Conservation (phyloP, 2,113 vertebrate species). For the Ptilonorhynchus violaceus region DNA sequence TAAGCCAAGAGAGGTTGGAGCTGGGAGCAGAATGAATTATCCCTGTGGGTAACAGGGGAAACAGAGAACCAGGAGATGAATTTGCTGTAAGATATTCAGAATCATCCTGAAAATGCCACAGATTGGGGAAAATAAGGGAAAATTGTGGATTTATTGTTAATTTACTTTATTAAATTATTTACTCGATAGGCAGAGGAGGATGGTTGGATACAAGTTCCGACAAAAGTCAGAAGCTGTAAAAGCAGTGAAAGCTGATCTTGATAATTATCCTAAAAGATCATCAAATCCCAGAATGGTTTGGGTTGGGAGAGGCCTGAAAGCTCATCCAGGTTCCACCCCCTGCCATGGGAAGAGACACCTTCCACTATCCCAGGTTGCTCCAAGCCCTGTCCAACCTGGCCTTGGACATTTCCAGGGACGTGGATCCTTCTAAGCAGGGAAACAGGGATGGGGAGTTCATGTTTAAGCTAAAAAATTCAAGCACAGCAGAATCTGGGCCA, state of each 20-base stretch:
- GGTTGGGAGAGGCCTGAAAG: no score
- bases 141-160: background rate
- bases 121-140: background rate
- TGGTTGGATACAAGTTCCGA: background rate
- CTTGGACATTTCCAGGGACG: background rate
- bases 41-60: background rate
- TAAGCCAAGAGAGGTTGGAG: background rate
- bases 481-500: background rate
- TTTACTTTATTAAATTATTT: background rate
- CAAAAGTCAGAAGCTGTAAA: background rate
- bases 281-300: background rate
- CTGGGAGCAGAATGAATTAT: background rate
- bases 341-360: background rate
- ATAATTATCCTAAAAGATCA: background rate
- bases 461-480: background rate
- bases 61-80: background rate
- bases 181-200: background rate
- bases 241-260: background rate
- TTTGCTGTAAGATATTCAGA: background rate
- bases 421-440: background rate
- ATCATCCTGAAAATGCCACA: background rate
- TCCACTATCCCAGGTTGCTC: rapidly evolving
- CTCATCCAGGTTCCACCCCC: background rate
- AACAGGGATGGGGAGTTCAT: background rate
- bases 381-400: background rate